Percentiles rank a stretch among this genome's conserved stretches.
phyloP scores from a whole-genome alignment of 2,113 vertebrate genomes.

The Anser brachyrhynchus region DNA sequence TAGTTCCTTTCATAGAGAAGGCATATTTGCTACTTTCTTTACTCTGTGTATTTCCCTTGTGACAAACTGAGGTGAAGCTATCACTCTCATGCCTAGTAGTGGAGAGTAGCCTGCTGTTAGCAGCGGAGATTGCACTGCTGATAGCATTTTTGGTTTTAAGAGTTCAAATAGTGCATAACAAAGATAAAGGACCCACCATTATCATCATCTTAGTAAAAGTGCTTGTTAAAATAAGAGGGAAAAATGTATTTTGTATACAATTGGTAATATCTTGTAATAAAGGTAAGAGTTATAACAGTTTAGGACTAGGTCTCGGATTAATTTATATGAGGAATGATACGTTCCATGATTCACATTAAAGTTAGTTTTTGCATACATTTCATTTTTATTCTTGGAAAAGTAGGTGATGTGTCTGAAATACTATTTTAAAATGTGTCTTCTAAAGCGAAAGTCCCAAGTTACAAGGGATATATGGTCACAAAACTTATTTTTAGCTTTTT shows the following conservation, averaged over 20 bases:
- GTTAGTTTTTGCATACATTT: background rate
- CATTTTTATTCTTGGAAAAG: background rate
- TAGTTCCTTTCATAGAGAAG: background rate
- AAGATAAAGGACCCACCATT: background rate
- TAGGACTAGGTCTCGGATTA: background rate
- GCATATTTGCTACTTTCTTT: background rate
- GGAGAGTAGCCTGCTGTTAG: background rate
- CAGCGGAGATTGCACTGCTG: background rate
- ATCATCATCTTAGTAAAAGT: background rate
- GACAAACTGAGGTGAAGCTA: background rate
- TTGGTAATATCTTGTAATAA: background rate
- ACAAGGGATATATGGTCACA: background rate
- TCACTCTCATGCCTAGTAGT: background rate
- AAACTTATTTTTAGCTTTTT: background rate
- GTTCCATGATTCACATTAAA: background rate
- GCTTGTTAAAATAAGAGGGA: background rate
- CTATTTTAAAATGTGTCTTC: background rate
- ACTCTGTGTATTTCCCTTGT: background rate
- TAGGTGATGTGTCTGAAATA: background rate
- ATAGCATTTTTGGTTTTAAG: background rate
- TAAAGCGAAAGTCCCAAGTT: background rate
- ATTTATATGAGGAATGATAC: background rate
- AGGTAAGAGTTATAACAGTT: background rate
- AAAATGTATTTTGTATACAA: background rate
- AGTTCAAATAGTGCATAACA: background rate